Evolutionary conservation across 2,113 vertebrate species (phyloP).

Genomic region (Ameiurus melas): DNA sequence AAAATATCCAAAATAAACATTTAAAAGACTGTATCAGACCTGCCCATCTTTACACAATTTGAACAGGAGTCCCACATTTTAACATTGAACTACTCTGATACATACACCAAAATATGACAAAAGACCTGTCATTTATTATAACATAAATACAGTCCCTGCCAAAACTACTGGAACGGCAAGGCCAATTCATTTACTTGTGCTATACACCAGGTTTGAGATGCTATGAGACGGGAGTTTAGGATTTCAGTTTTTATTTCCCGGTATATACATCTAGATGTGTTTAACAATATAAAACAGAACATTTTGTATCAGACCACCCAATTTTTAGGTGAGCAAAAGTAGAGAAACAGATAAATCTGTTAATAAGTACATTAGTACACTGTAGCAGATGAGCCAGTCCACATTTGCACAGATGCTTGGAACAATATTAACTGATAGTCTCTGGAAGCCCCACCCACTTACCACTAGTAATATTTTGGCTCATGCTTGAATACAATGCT

Average conservation of each 20-base stretch:
- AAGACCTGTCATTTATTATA: not conserved
- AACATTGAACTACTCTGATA: not conserved
- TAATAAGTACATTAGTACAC: too few species aligned
- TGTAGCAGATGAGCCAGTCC: not conserved
- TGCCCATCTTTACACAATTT: not conserved
- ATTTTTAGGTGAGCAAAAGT: too few species aligned
- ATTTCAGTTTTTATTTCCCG: too few species aligned
- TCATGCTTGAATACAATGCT: not conserved
- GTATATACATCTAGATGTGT: too few species aligned
- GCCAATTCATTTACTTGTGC: too few species aligned
- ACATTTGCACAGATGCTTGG: not conserved
- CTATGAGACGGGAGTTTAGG: too few species aligned
- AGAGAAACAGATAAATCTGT: too few species aligned
- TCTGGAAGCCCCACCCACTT: not conserved
- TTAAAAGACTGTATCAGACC: not conserved
- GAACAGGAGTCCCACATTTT: not conserved
- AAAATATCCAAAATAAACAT: not conserved
- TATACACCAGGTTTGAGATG: too few species aligned
- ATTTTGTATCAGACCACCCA: too few species aligned
- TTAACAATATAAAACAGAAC: too few species aligned
- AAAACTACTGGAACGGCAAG: too few species aligned
- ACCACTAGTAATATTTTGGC: not conserved
- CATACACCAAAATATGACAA: not conserved
- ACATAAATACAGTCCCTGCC: not conserved
- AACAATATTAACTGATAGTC: not conserved